Base-by-base conservation (phyloP, 2,888 invertebrate genomes). In the Caenorhabditis uteleia region DNA sequence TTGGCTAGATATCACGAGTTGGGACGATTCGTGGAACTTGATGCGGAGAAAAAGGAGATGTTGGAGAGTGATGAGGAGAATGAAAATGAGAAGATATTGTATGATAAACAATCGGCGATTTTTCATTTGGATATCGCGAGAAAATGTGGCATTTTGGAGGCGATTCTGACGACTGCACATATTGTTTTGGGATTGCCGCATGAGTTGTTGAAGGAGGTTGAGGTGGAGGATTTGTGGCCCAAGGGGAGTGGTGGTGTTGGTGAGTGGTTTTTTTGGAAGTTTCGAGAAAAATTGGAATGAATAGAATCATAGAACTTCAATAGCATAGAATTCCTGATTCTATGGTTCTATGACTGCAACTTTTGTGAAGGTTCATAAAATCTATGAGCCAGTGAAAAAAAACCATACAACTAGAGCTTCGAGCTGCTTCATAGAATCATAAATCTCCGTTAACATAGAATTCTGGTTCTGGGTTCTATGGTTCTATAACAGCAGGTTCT, bases 1-100 rank as follows among this genome's bases (percentile, higher is more conserved):
- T 77, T 88, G 76, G 85, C 86, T 16, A 85, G 86, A 68, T 88
- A 87, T 78, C 86, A 88, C 68, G 87, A 88, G 75, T 70, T 86
- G 29, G 86, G 87, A 10, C 83, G 87, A 14, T 87, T 87, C 71
- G 76, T 79, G 1, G 71, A 77, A 20, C 56, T 64, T 12, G 53
- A 58, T 27, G 36, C 49, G 16, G 72, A 68, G 21, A 46, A 61
- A 25, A 61, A 68, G 33, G 58, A 54, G 27, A 55, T 58, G 58
- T 25, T 56, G n/a, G 59, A 60, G 20, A 47, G 39, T 20, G 42
- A 38, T n/a, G 46, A 54, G 21, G 42, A 49, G 23, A 58, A 56
- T 12, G 76, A 79, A 16, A 77, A 80, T 0, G 53, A 43, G 12
- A 38, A 45, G 1, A 59, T 64, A 20, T 44, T 54, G n/a, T 85